A percentile compares a stretch with the other conserved stretches of the same genome.
Conservation (phyloP, 2,113 vertebrate species). For the Haplotaxodon microlepis region DNA sequence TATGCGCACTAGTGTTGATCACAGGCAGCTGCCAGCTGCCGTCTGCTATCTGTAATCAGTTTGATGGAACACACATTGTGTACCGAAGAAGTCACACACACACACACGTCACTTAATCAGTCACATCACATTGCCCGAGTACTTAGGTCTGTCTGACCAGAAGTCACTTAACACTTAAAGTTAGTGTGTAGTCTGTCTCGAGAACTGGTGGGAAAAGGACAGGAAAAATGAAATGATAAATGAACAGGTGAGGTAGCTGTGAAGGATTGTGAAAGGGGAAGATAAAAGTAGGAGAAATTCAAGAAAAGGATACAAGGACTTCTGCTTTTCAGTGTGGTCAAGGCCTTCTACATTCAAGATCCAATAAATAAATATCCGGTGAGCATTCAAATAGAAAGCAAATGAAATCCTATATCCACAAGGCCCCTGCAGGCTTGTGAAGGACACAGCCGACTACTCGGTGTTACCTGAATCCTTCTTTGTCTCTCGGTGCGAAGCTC, state of each 20-base stretch:
- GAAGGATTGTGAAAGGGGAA: not conserved
- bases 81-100: not conserved
- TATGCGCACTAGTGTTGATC: not conserved
- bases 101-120: slow-evolving; percentile 6
- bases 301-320: not conserved
- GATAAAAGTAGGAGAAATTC: not conserved
- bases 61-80: slow-evolving; percentile 5
- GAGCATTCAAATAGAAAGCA: not conserved
- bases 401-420: not conserved
- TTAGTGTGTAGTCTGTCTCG: not conserved
- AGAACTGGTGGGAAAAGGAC: not conserved
- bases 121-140: not conserved
- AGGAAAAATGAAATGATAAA: not conserved
- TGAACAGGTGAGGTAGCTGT: not conserved
- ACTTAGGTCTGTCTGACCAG: slow-evolving; percentile 14
- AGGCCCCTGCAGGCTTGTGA: not conserved
- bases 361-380: not conserved
- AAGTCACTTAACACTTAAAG: slow-evolving; percentile 4
- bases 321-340: not conserved
- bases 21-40: slow-evolving; percentile 38
- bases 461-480: not conserved
- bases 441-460: not conserved
- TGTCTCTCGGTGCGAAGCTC: not conserved
- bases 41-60: slow-evolving; percentile 33
- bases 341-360: not conserved